Evolutionary conservation across 2,113 vertebrate species (phyloP), one percentile per base, ranked within the genome.

Genomic region (Pogonocichla stellata): DNA sequence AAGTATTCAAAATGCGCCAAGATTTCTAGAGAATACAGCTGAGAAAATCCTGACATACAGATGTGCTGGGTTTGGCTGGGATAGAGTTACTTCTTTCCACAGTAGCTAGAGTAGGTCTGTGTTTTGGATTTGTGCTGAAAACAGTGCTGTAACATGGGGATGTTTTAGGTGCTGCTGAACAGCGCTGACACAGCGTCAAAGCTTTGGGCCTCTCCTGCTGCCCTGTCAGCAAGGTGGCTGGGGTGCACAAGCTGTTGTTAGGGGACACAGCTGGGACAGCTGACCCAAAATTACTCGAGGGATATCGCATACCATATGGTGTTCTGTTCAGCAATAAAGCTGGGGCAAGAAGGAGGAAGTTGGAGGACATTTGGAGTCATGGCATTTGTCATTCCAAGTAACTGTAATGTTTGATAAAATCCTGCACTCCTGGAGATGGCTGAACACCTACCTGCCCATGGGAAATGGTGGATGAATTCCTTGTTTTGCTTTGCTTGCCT

Each of bases 1-100:
- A 91, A 69, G 25, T 45, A 73, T 70, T 82, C n/a, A 80, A 82
- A 93, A 93, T 70, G 14, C 33, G 38, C 26, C 58, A 86, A 77
- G 42, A 88, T 43, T 88, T 90, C 71, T 73, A 74, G 24, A 88
- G 48, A 86, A 92, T 34, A 58, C 5, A 50, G n/a, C 10, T 1
- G 4, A 80, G 56, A 83, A 83, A 93, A 80, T 47, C 20, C 24
- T 83, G 42, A 58, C 5, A 13, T 10, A 42, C 1, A 8, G 8
- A 53, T 4, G 31, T 33, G 22, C 31, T 67, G 61, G 34, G 42
- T 80, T 80, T 69, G 54, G 34, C 75, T 56, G 40, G 15, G 22
- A 48, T 42, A 43, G 12, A 60, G 54, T 20, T 43, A 15, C 33
- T 43, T 56, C 48, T 86, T 13, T 38, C 23, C 14, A 20, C 33